A percentile compares a stretch with the other conserved stretches of the same genome.
Evolutionary conservation across 1,140 invertebrate species (phyloP).

Genomic region (Temnothorax longispinosus): DNA sequence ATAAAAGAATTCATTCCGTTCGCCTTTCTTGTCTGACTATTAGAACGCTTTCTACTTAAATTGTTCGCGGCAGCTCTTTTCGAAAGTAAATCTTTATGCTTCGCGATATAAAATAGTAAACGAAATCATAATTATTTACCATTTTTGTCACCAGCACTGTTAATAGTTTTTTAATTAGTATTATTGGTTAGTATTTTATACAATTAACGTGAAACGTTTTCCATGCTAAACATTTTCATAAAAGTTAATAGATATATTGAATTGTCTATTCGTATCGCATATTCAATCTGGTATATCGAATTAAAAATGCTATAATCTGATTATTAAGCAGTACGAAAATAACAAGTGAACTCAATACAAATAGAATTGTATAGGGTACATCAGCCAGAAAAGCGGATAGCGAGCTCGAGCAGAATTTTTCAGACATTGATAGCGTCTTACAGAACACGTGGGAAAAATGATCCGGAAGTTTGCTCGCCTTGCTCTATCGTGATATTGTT

Average conservation of each 20-base stretch:
- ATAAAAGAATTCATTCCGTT: constrained; percentile 1
- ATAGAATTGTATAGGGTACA: neutral
- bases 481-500: constrained; percentile 38
- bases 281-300: neutral
- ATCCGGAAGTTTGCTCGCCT: constrained; percentile 53
- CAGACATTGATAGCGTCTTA: neutral
- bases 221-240: neutral
- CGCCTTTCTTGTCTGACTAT: neutral
- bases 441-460: constrained; percentile 36
- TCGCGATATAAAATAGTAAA: neutral
- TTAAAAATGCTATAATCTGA: constrained; percentile 2
- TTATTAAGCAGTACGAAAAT: neutral
- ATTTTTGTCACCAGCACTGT: neutral
- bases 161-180: neutral
- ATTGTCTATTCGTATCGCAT: neutral
- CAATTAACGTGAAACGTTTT: neutral
- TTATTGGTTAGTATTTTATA: constrained; percentile 16
- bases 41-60: constrained; percentile 18
- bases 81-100: neutral
- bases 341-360: neutral
- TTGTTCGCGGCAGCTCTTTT: neutral
- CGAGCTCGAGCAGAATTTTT: constrained; percentile 47
- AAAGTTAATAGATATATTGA: neutral
- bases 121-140: neutral
- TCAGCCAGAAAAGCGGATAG: constrained; percentile 25